phyloP scores from a whole-genome alignment of 2,797 vertebrate species.

The Pangasius djambal region DNA sequence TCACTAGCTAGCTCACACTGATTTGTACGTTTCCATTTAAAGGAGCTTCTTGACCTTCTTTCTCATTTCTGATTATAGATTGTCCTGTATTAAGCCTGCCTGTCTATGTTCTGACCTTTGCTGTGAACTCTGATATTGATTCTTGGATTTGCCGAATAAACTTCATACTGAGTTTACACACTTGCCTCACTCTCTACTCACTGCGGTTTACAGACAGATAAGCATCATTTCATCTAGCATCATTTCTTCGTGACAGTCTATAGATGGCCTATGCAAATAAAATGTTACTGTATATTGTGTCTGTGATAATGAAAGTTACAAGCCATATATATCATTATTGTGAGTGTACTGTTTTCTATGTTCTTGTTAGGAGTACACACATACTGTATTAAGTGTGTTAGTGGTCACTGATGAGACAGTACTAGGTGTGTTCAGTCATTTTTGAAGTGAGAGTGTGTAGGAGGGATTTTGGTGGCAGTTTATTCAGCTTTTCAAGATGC shows the following conservation, averaged over 20 bases:
- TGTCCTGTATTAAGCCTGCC: not conserved
- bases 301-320: not conserved
- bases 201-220: not conserved
- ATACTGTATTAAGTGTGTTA: not conserved
- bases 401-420: not conserved
- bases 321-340: not conserved
- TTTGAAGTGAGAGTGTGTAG: conserved; percentile 5
- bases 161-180: not conserved
- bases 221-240: not conserved
- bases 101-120: conserved; percentile 6
- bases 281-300: not conserved
- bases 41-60: conserved; percentile 15
- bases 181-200: not conserved
- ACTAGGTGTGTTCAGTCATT: not conserved
- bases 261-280: not conserved
- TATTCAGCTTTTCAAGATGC: conserved; percentile 33
- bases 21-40: not conserved
- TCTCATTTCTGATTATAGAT: not conserved
- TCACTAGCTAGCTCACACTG: not conserved
- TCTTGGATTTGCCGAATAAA: conserved; percentile 2
- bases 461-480: conserved; percentile 12
- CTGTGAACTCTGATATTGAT: conserved; percentile 12
- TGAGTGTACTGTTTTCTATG: not conserved
- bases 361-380: not conserved
- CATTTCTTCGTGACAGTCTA: not conserved